Evolutionary conservation across 2,888 invertebrate species (phyloP).

Genomic region (Reticulitermes lucifugus): DNA sequence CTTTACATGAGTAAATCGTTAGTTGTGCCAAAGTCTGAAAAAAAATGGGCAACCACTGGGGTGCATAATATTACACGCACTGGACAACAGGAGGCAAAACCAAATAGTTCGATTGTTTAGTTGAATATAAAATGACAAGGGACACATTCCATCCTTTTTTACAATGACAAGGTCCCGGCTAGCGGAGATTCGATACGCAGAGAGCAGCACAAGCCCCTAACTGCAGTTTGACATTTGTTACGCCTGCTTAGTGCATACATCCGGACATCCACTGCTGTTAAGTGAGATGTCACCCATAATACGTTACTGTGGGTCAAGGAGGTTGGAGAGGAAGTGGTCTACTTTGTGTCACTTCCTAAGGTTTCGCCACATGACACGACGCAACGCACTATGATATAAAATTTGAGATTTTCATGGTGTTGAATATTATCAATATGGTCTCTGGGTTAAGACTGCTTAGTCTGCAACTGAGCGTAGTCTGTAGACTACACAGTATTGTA

Average conservation of each 20-base stretch:
- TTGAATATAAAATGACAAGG: slow-evolving; percentile 14
- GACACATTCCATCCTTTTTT: slow-evolving; percentile 22
- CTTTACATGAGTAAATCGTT: too few relatives aligned
- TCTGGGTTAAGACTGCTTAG: too few relatives aligned
- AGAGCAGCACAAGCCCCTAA: neutral
- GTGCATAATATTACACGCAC: too few relatives aligned
- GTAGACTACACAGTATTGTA: too few relatives aligned
- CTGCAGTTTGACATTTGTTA: slow-evolving; percentile 19
- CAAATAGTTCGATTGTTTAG: slow-evolving; percentile 2
- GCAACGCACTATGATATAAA: too few relatives aligned
- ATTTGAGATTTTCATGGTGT: too few relatives aligned
- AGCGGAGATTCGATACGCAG: neutral
- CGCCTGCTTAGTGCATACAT: slow-evolving; percentile 29
- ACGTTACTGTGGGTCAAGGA: neutral
- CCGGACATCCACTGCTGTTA: slow-evolving; percentile 4
- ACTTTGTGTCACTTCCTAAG: neutral
- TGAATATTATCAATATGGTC: too few relatives aligned
- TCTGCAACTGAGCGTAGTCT: too few relatives aligned
- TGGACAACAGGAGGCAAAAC: neutral
- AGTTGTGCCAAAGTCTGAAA: too few relatives aligned
- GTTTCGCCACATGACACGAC: too few relatives aligned
- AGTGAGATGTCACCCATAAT: slow-evolving; percentile 9
- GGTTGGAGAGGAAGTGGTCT: neutral
- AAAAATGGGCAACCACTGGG: too few relatives aligned
- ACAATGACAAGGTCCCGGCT: neutral